Percentiles rank a stretch among this genome's conserved stretches.
phyloP scores from a whole-genome alignment of 2,888 invertebrate genomes.

The Pollenia labialis region DNA sequence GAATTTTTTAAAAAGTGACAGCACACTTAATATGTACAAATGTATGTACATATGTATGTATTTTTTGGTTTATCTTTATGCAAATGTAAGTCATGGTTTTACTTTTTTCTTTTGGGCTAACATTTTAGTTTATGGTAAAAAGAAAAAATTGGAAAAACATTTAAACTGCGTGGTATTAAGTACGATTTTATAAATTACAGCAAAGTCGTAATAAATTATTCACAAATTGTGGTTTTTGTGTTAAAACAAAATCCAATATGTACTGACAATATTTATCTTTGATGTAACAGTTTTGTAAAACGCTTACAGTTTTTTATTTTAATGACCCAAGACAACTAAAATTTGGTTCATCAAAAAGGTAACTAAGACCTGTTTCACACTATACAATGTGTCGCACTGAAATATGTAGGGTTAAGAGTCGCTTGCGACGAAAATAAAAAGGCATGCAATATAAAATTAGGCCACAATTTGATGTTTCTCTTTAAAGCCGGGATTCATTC shows the following conservation, averaged over 20 bases:
- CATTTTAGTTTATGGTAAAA: not conserved
- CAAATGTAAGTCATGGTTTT: constrained; percentile 23
- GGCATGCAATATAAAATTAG: no score
- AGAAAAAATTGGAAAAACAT: not conserved
- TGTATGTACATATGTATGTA: no score
- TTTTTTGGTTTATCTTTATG: constrained; percentile 40
- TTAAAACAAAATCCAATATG: not conserved
- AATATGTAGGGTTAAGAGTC: no score
- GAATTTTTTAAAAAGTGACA: constrained; percentile 23
- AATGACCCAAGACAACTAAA: no score
- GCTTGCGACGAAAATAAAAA: no score
- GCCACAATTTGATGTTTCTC: no score
- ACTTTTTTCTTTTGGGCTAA: not conserved
- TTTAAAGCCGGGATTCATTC: no score
- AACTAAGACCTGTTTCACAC: no score
- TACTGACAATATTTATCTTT: constrained; percentile 37
- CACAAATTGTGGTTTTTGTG: not conserved
- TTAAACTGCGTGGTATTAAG: constrained; percentile 36
- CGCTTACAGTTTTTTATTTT: no score
- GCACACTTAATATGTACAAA: constrained; percentile 16
- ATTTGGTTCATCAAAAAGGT: no score
- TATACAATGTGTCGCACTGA: no score
- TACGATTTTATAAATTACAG: constrained; percentile 8
- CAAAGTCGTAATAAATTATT: constrained; percentile 35
- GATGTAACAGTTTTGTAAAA: constrained; percentile 23